These are phyloP conservation scores for Glareola pratincola DNA, from an alignment of 2,113 vertebrate genomes.

Conservation along the genomic window DNA sequence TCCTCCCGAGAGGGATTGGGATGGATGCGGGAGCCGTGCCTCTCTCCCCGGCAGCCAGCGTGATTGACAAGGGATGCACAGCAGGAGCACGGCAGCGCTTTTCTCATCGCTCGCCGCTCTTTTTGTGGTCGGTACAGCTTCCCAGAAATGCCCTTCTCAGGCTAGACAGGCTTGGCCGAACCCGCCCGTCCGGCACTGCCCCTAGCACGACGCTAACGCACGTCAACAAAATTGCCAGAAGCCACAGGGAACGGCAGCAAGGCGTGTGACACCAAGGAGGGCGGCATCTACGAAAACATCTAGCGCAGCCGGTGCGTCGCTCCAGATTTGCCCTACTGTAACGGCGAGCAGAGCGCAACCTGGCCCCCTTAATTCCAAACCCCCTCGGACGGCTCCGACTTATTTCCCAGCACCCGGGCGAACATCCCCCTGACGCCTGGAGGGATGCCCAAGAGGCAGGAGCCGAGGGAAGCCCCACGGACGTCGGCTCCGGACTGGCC, in stretches of 20 bases:
- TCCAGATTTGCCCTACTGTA: neutral
- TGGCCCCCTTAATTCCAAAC: neutral
- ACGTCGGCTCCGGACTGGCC: neutral
- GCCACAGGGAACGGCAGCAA: neutral
- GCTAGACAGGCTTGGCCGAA: neutral
- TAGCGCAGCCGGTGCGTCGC: neutral
- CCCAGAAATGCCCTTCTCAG: neutral
- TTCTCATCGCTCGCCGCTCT: neutral
- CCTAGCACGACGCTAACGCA: neutral
- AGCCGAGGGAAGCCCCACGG: neutral
- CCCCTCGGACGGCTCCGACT: neutral
- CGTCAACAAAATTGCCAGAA: neutral
- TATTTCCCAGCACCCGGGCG: neutral
- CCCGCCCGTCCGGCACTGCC: neutral
- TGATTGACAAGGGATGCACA: neutral
- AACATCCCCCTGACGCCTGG: rapidly evolving
- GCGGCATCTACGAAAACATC: neutral
- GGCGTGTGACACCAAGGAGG: neutral
- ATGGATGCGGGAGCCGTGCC: neutral
- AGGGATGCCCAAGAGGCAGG: neutral
- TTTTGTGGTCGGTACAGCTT: neutral
- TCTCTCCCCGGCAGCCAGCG: neutral
- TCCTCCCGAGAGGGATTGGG: neutral
- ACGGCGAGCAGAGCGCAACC: neutral
- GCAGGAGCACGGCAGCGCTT: neutral